Conservation (phyloP, 2,113 vertebrate genomes). For the Melanocharis versteri region DNA sequence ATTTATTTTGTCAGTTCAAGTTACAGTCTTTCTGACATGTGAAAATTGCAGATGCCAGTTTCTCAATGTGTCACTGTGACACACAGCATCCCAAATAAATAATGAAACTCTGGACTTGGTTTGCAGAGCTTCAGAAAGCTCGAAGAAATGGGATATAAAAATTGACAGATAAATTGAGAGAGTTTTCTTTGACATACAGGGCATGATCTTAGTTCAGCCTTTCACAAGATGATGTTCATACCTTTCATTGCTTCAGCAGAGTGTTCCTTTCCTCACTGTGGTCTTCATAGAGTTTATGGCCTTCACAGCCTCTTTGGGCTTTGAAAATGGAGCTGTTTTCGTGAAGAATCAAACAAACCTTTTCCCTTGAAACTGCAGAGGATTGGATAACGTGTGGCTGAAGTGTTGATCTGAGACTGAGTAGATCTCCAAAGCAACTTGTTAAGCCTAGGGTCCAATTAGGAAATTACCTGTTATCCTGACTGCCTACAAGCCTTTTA, state of each 20-base stretch:
- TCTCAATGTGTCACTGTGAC: constrained; percentile 42
- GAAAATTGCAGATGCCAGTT: constrained; percentile 56
- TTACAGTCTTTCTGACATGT: constrained; percentile 52
- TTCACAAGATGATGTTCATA: neutral
- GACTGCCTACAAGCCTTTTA: neutral
- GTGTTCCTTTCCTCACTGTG: neutral
- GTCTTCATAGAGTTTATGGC: neutral
- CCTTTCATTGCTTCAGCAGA: neutral
- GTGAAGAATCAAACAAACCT: neutral
- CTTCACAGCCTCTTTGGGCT: neutral
- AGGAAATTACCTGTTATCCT: neutral
- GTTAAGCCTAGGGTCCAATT: neutral
- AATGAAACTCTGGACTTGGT: neutral
- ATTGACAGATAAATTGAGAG: neutral
- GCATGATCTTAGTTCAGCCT: neutral
- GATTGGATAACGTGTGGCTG: neutral
- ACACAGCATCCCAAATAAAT: constrained; percentile 43
- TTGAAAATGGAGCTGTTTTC: constrained; percentile 3
- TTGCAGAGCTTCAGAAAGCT: neutral
- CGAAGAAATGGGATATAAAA: neutral
- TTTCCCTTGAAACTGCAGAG: neutral
- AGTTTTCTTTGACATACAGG: neutral
- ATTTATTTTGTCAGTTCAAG: constrained; percentile 59
- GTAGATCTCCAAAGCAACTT: neutral
- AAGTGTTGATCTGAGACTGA: neutral